A percentile compares a stretch with the other conserved stretches of the same genome.
Evolutionary conservation across 2,113 vertebrate genomes (phyloP).

Genomic region (Paramisgurnus dabryanus): DNA sequence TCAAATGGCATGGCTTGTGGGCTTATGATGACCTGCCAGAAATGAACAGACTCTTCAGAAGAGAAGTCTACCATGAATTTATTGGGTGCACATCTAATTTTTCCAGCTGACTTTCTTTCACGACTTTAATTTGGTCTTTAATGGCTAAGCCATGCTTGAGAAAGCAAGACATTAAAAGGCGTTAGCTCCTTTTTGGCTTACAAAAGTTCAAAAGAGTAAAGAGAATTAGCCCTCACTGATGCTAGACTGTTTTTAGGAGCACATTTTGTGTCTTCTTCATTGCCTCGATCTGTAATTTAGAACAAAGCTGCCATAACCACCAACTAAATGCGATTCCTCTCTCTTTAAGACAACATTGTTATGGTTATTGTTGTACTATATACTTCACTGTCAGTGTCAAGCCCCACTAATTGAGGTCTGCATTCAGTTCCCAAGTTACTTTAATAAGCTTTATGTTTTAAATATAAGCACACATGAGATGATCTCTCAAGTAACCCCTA

Average conservation of each 20-base stretch:
- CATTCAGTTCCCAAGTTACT: no score
- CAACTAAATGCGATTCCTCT: no score
- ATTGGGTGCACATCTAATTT: slow-evolving; percentile 38
- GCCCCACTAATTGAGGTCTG: no score
- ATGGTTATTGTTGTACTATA: neutral
- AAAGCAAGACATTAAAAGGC: slow-evolving; percentile 55
- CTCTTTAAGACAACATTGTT: no score
- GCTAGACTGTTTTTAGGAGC: slow-evolving; percentile 13
- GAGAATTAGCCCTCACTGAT: slow-evolving; percentile 7
- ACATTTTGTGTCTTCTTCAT: neutral
- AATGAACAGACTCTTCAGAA: slow-evolving; percentile 12
- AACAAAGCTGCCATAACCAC: neutral
- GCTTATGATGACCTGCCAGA: neutral
- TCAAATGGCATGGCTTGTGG: neutral
- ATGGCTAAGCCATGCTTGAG: slow-evolving; percentile 54
- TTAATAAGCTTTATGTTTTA: no score
- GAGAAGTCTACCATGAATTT: slow-evolving; percentile 26
- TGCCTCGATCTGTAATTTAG: neutral
- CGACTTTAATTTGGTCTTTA: slow-evolving; percentile 56
- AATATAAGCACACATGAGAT: no score
- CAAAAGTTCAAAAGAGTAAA: slow-evolving; percentile 13
- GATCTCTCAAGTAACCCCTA: no score
- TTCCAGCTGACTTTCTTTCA: slow-evolving; percentile 48
- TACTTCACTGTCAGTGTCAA: no score
- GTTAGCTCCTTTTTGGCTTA: slow-evolving; percentile 37